These are phyloP conservation scores for Malurus cyaneus DNA, from an alignment of 2,113 vertebrate genomes.

Conservation along the genomic window DNA sequence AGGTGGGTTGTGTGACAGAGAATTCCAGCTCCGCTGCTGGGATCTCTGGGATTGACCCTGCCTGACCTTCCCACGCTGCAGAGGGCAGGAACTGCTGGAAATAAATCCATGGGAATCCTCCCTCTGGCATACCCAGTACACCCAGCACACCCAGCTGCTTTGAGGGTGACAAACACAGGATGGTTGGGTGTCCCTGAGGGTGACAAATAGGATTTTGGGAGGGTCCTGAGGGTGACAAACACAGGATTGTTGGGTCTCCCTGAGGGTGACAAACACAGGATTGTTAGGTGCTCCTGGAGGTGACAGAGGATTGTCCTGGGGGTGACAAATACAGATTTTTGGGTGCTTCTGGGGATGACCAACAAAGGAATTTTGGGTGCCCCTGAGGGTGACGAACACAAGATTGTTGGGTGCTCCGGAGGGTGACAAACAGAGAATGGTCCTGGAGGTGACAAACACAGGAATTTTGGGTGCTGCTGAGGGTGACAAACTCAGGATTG, in stretches of 20 bases:
- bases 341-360: no score
- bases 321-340: no score
- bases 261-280: no score
- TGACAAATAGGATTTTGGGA: neutral
- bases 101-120: rapidly evolving
- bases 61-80: rapidly evolving
- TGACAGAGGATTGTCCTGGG: no score
- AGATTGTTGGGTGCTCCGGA: no score
- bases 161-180: neutral
- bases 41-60: neutral
- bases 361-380: no score
- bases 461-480: neutral
- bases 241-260: no score
- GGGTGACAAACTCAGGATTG: neutral
- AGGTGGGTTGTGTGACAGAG: neutral
- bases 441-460: no score
- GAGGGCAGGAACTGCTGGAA: neutral
- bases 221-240: neutral
- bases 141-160: neutral
- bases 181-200: neutral
- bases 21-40: neutral
- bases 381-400: neutral
- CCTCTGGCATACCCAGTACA: rapidly evolving
- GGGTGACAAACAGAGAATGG: neutral
- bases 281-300: no score